A percentile compares a stretch with the other conserved stretches of the same genome.
phyloP scores from a whole-genome alignment of 2,113 vertebrate genomes.

The Asarcornis scutulata region DNA sequence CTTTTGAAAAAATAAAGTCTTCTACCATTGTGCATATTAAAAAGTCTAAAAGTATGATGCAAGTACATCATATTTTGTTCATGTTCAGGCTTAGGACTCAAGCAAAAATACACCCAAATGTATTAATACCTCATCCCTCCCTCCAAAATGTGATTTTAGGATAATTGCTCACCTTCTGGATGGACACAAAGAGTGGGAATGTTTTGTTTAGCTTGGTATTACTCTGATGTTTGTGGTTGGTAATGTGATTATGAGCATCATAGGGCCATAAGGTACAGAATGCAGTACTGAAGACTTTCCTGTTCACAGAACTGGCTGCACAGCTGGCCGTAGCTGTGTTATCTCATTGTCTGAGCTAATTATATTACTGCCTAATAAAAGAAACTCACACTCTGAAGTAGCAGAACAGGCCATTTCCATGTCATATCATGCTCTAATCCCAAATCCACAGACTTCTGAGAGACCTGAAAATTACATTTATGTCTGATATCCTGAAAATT shows the following conservation, averaged over 20 bases:
- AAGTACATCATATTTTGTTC: not conserved
- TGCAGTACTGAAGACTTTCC: not conserved
- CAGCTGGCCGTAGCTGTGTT: not conserved
- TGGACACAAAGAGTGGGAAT: not conserved
- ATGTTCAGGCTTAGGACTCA: not conserved
- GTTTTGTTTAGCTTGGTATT: not conserved
- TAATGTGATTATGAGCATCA: not conserved
- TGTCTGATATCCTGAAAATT: not conserved
- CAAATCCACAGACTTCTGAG: not conserved
- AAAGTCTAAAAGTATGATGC: not conserved
- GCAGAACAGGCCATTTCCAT: not conserved
- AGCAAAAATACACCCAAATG: not conserved
- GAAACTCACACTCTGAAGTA: not conserved
- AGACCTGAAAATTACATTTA: not conserved
- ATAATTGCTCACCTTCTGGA: not conserved
- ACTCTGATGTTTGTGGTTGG: not conserved
- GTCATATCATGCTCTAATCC: not conserved
- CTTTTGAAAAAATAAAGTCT: not conserved
- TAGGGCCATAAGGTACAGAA: not conserved
- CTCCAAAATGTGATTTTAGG: not conserved
- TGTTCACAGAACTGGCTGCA: accelerated
- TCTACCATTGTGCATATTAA: not conserved
- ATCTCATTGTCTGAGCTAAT: not conserved
- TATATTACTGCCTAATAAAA: not conserved
- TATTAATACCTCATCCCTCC: not conserved